These are phyloP conservation scores for Montipora foliosa DNA, from an alignment of 64 coral and sea anemone species.

Conservation along the genomic window DNA sequence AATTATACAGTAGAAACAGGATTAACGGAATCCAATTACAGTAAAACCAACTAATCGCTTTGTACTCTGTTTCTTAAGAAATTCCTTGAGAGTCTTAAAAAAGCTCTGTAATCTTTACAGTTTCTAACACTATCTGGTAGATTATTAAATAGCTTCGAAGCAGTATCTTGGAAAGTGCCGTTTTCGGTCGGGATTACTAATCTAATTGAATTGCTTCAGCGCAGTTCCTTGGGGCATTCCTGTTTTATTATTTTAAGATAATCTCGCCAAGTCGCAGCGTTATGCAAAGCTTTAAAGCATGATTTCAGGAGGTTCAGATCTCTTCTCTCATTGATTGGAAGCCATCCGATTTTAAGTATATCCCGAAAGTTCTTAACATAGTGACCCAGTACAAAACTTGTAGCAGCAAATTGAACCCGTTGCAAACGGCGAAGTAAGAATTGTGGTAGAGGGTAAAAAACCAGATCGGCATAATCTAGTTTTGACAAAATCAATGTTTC, in stretches of 20 bases:
- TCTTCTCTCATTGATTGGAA: constrained; percentile 57
- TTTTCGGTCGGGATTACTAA: too few relatives aligned
- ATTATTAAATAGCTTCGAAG: too few relatives aligned
- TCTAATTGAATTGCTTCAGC: not conserved
- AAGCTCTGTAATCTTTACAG: too few relatives aligned
- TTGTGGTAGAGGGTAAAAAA: constrained; percentile 63
- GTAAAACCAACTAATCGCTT: too few relatives aligned
- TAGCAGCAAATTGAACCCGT: constrained; percentile 52
- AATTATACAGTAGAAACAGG: too few relatives aligned
- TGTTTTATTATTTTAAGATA: too few relatives aligned
- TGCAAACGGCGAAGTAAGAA: constrained; percentile 63
- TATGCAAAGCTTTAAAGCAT: constrained; percentile 55
- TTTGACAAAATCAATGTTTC: constrained; percentile 56
- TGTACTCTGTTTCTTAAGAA: too few relatives aligned
- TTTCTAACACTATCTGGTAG: too few relatives aligned
- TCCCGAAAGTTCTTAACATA: constrained; percentile 50
- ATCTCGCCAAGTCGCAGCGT: not conserved
- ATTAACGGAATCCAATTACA: too few relatives aligned
- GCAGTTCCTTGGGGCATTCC: too few relatives aligned
- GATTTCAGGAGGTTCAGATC: constrained; percentile 67
- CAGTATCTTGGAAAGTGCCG: too few relatives aligned
- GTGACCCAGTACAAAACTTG: constrained; percentile 44
- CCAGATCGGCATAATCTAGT: constrained; percentile 47
- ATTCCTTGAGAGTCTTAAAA: too few relatives aligned
- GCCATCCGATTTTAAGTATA: constrained; percentile 54